Evolutionary conservation across 2,797 vertebrate species (phyloP).

Genomic region (Remorina albescens): DNA sequence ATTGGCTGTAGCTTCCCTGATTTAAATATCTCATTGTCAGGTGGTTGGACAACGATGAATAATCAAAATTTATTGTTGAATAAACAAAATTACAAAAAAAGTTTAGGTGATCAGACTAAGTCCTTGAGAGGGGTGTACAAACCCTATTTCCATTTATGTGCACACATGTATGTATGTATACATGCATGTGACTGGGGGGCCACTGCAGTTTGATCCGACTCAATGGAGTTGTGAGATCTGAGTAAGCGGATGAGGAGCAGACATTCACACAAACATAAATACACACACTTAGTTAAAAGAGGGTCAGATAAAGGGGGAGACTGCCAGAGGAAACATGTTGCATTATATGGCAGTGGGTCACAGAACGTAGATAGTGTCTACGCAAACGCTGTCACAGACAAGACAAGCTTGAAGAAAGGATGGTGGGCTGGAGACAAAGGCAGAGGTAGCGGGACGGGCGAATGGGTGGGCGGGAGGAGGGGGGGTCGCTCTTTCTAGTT

Average conservation of each 20-base stretch:
- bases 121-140: too few species aligned
- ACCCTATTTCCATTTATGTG: conserved; percentile 8
- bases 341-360: conserved; percentile 59
- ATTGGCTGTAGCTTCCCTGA: not conserved
- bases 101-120: not conserved
- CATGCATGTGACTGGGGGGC: conserved; percentile 42
- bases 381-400: conserved; percentile 5
- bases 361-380: conserved; percentile 62
- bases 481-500: conserved; percentile 71
- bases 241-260: conserved; percentile 79
- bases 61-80: conserved; percentile 13
- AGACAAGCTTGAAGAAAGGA: conserved; percentile 41
- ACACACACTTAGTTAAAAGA: conserved; percentile 65
- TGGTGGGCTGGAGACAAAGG: conserved; percentile 48
- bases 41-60: not conserved
- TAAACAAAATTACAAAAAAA: not conserved
- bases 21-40: not conserved
- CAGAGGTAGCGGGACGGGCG: conserved; percentile 35
- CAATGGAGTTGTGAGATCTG: conserved; percentile 53
- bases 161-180: conserved; percentile 30
- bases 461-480: conserved; percentile 37
- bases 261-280: conserved; percentile 68
- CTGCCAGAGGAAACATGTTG: conserved; percentile 78
- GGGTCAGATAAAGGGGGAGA: conserved; percentile 66
- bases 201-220: conserved; percentile 67